A percentile compares a stretch with the other conserved stretches of the same genome.
Conservation (phyloP, 2,888 invertebrate species). For the Sabatieria punctata region DNA sequence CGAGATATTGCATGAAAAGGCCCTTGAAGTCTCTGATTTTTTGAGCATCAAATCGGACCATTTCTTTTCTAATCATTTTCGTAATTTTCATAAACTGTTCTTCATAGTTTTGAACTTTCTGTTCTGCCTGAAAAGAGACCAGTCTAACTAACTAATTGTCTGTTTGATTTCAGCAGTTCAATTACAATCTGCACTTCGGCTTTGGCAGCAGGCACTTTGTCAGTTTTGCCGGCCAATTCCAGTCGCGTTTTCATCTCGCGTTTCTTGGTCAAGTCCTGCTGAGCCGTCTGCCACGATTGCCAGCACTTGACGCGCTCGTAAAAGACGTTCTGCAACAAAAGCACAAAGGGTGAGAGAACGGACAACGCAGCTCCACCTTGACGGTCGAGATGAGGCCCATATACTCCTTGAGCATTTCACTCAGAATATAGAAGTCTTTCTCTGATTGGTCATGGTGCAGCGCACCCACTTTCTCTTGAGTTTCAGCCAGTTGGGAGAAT, state of each 20-base stretch:
- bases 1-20: slow-evolving; percentile 73
- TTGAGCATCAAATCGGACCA: slow-evolving; percentile 73
- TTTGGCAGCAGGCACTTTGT: slow-evolving; percentile 69
- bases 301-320: slow-evolving; percentile 61
- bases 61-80: slow-evolving; percentile 76
- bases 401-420: slow-evolving; percentile 89
- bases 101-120: slow-evolving; percentile 86
- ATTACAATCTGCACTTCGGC: slow-evolving; percentile 75
- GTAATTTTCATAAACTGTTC: slow-evolving; percentile 91
- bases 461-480: slow-evolving; percentile 62
- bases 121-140: slow-evolving; percentile 54
- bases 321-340: slow-evolving; percentile 45
- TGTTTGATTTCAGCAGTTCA: neutral
- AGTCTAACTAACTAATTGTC: neutral
- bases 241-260: slow-evolving; percentile 80
- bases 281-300: slow-evolving; percentile 93
- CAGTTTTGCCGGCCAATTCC: slow-evolving; percentile 69
- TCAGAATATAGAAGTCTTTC: slow-evolving; percentile 75
- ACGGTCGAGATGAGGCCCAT: slow-evolving; percentile 74
- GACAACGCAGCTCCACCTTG: too few species aligned
- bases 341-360: neutral
- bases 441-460: slow-evolving; percentile 79
- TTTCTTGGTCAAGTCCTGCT: slow-evolving; percentile 77
- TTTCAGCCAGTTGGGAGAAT: slow-evolving; percentile 70
- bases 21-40: slow-evolving; percentile 74